Base-by-base conservation (phyloP, 1,140 invertebrate species). In the Diploscapter pachys region DNA sequence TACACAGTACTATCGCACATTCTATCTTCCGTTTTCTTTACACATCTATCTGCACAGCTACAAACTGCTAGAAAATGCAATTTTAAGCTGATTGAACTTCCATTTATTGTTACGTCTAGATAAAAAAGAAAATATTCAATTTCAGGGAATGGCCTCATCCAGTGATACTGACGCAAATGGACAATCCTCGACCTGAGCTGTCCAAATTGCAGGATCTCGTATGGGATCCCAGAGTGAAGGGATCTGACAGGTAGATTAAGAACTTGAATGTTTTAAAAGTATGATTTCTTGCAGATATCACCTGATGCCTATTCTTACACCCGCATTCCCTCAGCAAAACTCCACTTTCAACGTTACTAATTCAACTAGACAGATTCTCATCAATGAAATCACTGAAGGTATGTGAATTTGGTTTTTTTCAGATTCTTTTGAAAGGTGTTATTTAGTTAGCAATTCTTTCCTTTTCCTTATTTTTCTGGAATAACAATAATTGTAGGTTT, bases 231-330 rank as follows among this genome's bases (percentile, higher is more conserved):
- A 52, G 83, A 54, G 79, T 13, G 8, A 66, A 76, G 6, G 52
- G 75, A 66, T 80, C 80, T 76, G 69, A 81, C 59, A 64, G 80
- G n/a, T 83, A 48, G 54, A 9, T 6, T 31, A 1, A 13, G 2
- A 8, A 9, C 8, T 65, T 65, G 31, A 13, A 65, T 49, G n/a
- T 65, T 8, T 31, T 64, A 64, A 31, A 64, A 64, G 5, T 31
- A 8, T 65, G 63, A 4, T 48, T 71, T 67, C 56, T 3, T 71
- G 56, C 55, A 71, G 71, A 72, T 56, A 57, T 31, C 97, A 99
- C 88, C 86, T 98, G 72, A 99, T 99, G 96, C 97, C 97, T 0
- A 99, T 99, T 78, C 99, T 99, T 72, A 99, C 97, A 0, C 97
- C 97, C 3, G 95, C 95, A 4, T 99, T 98, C 89, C 97, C 97